phyloP scores from a whole-genome alignment of 2,113 vertebrate species.

The Trachemys scripta region DNA sequence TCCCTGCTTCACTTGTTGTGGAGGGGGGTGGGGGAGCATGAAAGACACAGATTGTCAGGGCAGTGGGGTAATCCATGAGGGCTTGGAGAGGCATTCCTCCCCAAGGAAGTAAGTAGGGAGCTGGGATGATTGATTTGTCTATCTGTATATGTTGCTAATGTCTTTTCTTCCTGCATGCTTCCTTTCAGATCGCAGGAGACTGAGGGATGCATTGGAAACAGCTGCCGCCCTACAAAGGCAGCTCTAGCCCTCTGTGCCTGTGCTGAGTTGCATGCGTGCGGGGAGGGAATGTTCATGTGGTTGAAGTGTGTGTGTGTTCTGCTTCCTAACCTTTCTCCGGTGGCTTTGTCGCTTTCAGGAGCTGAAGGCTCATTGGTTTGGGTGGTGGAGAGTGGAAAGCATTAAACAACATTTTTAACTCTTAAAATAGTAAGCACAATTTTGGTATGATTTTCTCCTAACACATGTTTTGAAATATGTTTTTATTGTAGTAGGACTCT shows the following conservation, averaged over 20 bases:
- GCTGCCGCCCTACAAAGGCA: fast-evolving
- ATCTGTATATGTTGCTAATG: not conserved
- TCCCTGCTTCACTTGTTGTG: not conserved
- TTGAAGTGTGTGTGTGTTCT: fast-evolving
- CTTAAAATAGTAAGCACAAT: not conserved
- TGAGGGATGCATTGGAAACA: fast-evolving
- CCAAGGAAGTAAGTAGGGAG: not conserved
- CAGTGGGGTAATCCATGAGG: not conserved
- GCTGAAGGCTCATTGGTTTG: not conserved
- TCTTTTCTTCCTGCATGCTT: fast-evolving
- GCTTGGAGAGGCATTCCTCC: not conserved
- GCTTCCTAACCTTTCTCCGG: not conserved
- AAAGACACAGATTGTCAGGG: not conserved
- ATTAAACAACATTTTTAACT: not conserved
- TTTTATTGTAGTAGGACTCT: not conserved
- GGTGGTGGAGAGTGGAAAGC: fast-evolving
- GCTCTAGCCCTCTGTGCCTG: fast-evolving
- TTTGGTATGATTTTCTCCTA: fast-evolving
- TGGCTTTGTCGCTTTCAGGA: not conserved
- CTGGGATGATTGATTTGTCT: not conserved
- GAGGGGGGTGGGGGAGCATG: not conserved
- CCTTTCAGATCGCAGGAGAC: fast-evolving
- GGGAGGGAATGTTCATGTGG: fast-evolving
- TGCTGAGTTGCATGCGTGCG: fast-evolving
- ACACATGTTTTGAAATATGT: not conserved